Evolutionary conservation across 2,113 vertebrate genomes (phyloP).

Genomic region (Alethe castanea): DNA sequence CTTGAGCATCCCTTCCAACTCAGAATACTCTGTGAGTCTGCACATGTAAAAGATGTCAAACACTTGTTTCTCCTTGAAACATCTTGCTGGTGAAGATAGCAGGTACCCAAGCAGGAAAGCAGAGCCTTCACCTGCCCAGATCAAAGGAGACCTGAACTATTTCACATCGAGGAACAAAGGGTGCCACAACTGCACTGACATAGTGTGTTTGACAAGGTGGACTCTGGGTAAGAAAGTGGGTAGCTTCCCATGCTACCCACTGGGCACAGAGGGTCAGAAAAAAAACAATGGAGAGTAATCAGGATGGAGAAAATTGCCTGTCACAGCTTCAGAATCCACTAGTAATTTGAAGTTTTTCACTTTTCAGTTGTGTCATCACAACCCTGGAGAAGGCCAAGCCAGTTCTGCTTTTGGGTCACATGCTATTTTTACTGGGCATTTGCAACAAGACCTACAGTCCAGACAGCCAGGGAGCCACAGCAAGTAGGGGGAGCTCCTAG

Average conservation of each 20-base stretch:
- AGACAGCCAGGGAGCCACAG: background rate
- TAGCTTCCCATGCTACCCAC: background rate
- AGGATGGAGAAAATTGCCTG: background rate
- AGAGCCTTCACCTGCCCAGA: background rate
- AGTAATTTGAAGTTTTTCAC: background rate
- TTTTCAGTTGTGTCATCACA: background rate
- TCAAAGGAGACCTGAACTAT: background rate
- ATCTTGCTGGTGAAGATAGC: background rate
- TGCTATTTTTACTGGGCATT: background rate
- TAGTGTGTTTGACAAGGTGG: background rate
- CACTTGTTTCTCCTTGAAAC: background rate
- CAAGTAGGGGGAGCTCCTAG: background rate
- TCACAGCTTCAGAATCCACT: background rate
- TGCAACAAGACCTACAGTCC: background rate
- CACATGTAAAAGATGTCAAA: background rate
- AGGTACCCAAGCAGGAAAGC: background rate
- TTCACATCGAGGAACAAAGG: background rate
- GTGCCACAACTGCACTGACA: background rate
- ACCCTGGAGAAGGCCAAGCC: background rate
- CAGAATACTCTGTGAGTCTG: background rate
- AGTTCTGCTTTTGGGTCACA: background rate
- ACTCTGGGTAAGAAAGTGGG: background rate
- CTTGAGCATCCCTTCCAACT: background rate
- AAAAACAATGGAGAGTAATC: background rate
- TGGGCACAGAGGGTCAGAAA: background rate